A percentile compares a stretch with the other conserved stretches of the same genome.
Conservation (phyloP, 2,888 invertebrate species). For the Drosophila differens region DNA sequence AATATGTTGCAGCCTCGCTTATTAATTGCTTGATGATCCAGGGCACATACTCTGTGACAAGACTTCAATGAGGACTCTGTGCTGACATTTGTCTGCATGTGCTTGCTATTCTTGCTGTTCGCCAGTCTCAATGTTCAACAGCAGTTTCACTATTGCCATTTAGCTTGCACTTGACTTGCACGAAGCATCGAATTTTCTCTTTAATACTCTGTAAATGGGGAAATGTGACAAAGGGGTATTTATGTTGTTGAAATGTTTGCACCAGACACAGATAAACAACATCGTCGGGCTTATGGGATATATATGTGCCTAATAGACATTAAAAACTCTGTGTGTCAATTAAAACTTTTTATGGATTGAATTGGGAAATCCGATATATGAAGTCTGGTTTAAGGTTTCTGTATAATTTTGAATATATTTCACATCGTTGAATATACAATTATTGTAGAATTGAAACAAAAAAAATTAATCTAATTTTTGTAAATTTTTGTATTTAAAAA, state of each 20-base stretch:
- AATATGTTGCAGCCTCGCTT: background rate
- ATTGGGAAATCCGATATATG: background rate
- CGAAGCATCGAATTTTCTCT: constrained; percentile 14
- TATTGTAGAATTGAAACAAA: background rate
- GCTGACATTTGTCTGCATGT: constrained; percentile 6
- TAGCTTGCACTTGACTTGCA: constrained; percentile 35
- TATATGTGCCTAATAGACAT: background rate
- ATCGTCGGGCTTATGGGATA: background rate
- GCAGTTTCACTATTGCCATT: constrained; percentile 33
- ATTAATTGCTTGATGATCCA: constrained; percentile 18
- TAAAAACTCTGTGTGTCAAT: background rate
- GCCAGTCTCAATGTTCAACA: constrained; percentile 20
- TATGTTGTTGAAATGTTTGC: background rate
- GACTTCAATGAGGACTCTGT: background rate
- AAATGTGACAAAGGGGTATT: background rate
- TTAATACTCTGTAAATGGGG: constrained; percentile 15
- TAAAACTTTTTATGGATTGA: background rate
- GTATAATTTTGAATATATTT: background rate
- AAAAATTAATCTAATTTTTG: background rate
- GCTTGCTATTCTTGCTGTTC: constrained; percentile 33
- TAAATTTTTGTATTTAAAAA: background rate
- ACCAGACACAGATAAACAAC: background rate
- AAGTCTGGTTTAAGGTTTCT: background rate
- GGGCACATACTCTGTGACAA: background rate
- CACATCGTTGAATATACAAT: background rate